Evolutionary conservation across 2,797 vertebrate genomes (phyloP).

Genomic region (Rousettus madagascariensis): DNA sequence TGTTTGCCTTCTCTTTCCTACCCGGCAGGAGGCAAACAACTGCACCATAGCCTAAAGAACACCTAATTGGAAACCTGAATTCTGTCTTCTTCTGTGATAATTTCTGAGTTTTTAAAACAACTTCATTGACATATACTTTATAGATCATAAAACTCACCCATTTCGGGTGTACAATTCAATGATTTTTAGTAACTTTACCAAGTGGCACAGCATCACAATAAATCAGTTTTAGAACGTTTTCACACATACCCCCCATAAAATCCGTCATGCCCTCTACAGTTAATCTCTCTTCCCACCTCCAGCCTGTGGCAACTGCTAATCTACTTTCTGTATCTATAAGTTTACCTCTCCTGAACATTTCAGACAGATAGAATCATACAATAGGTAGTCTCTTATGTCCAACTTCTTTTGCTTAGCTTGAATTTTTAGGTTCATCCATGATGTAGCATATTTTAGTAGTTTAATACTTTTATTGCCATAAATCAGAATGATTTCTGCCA

Average conservation of each 20-base stretch:
- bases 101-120: background rate
- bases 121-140: background rate
- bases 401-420: background rate
- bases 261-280: background rate
- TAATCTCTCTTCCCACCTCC: background rate
- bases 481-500: background rate
- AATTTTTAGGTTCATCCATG: background rate
- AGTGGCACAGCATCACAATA: background rate
- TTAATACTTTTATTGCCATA: background rate
- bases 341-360: background rate
- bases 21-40: background rate
- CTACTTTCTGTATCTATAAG: background rate
- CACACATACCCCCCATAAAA: background rate
- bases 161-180: background rate
- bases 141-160: background rate
- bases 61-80: background rate
- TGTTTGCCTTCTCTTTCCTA: background rate
- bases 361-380: background rate
- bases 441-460: background rate
- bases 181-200: background rate
- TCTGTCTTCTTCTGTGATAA: background rate
- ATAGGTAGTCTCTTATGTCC: background rate
- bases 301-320: background rate
- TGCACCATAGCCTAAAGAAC: background rate
- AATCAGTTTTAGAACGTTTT: background rate